These are phyloP conservation scores for Notolabrus celidotus DNA, from an alignment of 2,797 vertebrate genomes.

Conservation along the genomic window DNA sequence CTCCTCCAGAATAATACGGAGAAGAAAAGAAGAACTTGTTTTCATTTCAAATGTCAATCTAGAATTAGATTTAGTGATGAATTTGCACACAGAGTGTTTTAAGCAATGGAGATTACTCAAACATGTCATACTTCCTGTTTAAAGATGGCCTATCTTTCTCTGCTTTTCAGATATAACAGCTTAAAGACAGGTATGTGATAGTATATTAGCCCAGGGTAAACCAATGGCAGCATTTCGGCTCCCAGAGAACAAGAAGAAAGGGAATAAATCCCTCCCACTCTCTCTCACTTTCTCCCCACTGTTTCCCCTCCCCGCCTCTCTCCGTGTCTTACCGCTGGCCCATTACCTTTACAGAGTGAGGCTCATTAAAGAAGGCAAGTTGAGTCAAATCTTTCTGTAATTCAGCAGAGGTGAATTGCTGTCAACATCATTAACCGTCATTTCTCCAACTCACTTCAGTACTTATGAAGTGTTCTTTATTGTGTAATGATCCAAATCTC, in stretches of 20 bases:
- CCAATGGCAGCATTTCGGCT: constrained; percentile 41
- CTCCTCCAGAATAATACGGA: too few relatives aligned
- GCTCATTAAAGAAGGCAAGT: constrained; percentile 90
- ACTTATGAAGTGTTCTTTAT: constrained; percentile 91
- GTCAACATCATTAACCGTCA: constrained; percentile 92
- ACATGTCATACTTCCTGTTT: constrained; percentile 37
- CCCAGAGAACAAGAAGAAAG: constrained; percentile 12
- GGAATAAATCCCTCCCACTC: constrained; percentile 42
- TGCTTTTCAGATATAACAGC: constrained; percentile 49
- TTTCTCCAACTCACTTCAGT: constrained; percentile 85
- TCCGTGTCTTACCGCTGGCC: constrained; percentile 77
- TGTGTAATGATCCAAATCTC: constrained; percentile 91
- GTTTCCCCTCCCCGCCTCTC: constrained; percentile 51
- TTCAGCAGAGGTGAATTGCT: constrained; percentile 89
- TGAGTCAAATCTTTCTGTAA: constrained; percentile 89
- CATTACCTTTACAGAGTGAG: constrained; percentile 88
- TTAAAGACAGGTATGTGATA: constrained; percentile 61
- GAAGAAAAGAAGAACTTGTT: too few relatives aligned
- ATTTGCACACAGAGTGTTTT: too few relatives aligned
- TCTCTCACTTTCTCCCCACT: constrained; percentile 40
- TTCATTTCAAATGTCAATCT: too few relatives aligned
- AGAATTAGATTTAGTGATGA: too few relatives aligned
- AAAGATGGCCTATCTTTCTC: constrained; percentile 58
- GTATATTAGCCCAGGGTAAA: constrained; percentile 61
- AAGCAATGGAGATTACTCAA: constrained; percentile 43